Conservation (phyloP, 1,140 invertebrate genomes). For the Acromyrmex heyeri region DNA sequence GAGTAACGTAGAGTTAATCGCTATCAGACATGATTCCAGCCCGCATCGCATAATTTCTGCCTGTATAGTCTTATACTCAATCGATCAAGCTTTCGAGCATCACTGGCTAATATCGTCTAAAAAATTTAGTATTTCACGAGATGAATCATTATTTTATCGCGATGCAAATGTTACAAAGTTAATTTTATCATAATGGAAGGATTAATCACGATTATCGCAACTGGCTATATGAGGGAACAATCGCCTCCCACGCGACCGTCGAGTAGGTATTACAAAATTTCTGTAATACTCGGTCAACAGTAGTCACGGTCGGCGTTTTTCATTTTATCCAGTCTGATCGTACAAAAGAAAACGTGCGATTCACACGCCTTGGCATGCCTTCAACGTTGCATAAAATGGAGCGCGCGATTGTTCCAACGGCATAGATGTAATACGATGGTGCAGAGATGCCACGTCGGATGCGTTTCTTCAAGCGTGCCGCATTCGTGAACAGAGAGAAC, state of each 20-base stretch:
- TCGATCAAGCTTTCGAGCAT: neutral
- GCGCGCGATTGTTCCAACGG: constrained; percentile 5
- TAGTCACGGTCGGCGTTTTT: constrained; percentile 18
- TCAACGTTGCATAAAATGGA: constrained; percentile 21
- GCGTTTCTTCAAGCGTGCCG: constrained; percentile 9
- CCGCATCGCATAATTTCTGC: neutral
- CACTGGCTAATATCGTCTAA: neutral
- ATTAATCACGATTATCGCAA: constrained; percentile 56
- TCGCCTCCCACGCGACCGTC: constrained; percentile 50
- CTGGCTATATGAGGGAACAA: constrained; percentile 45
- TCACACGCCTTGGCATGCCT: constrained; percentile 8
- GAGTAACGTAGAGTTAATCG: neutral
- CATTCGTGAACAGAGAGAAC: neutral
- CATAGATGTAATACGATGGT: neutral
- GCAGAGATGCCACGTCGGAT: neutral
- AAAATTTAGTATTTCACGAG: neutral
- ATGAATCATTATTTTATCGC: constrained; percentile 54
- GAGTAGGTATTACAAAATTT: constrained; percentile 66
- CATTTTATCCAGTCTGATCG: constrained; percentile 2
- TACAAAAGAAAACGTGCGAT: neutral
- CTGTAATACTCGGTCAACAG: constrained; percentile 31
- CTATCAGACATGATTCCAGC: neutral
- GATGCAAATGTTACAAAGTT: constrained; percentile 72
- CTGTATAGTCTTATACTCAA: neutral
- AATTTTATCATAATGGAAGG: constrained; percentile 56